These are phyloP conservation scores for Laticauda laticaudata DNA, from an alignment of 2,113 vertebrate species.

Conservation along the genomic window DNA sequence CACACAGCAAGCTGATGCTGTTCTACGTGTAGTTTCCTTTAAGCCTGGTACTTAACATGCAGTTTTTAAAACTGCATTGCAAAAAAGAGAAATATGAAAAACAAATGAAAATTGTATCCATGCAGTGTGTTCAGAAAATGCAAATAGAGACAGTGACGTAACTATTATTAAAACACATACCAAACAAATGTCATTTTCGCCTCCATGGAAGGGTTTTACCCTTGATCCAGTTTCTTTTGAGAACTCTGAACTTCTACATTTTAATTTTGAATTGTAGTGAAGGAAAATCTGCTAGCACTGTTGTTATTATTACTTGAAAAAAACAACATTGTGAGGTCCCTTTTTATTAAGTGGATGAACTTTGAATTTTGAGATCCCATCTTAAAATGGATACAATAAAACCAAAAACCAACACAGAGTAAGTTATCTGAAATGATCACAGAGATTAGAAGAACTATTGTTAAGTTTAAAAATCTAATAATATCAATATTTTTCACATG, in stretches of 20 bases:
- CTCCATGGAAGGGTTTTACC: not conserved
- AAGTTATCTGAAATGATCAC: not conserved
- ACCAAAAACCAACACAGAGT: not conserved
- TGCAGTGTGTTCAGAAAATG: not conserved
- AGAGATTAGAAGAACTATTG: not conserved
- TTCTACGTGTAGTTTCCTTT: not conserved
- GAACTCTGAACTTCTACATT: not conserved
- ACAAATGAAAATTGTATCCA: not conserved
- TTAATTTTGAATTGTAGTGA: not conserved
- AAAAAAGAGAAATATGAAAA: not conserved
- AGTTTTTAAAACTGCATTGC: not conserved
- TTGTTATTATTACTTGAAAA: not conserved
- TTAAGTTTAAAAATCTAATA: not conserved
- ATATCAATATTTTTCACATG: not conserved
- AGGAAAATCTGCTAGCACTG: too few species aligned
- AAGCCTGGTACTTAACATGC: not conserved
- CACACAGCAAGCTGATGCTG: not conserved
- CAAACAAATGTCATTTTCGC: not conserved
- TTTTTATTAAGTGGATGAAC: not conserved
- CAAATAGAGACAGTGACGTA: not conserved
- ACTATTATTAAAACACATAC: not conserved
- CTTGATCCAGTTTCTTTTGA: not conserved
- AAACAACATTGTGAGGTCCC: not conserved
- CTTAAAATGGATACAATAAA: not conserved
- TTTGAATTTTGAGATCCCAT: not conserved